A percentile compares a stretch with the other conserved stretches of the same genome.
phyloP scores from a whole-genome alignment of 2,797 vertebrate species.

The Arrhamphus sclerolepis region DNA sequence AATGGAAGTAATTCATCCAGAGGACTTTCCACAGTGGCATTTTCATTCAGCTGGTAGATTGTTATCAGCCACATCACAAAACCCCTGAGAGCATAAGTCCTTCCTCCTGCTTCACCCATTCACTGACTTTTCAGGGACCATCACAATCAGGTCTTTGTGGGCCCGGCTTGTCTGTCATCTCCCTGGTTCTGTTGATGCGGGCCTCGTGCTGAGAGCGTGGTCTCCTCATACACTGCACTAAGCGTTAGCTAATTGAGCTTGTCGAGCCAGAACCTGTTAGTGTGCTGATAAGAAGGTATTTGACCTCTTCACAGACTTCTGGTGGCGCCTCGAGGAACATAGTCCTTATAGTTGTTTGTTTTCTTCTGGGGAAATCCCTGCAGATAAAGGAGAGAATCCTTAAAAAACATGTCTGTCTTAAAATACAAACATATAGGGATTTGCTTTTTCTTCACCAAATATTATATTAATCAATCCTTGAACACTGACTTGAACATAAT shows the following conservation, averaged over 20 bases:
- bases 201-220: conserved; percentile 72
- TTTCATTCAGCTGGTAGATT: conserved; percentile 55
- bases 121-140: conserved; percentile 52
- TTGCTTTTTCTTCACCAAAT: conserved; percentile 1
- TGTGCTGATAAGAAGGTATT: conserved; percentile 81
- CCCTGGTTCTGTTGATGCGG: conserved; percentile 78
- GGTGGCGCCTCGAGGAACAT: conserved; percentile 27
- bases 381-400: background rate
- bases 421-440: background rate
- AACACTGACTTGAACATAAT: too few species aligned
- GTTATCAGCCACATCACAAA: conserved; percentile 61
- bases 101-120: conserved; percentile 54
- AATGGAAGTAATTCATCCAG: conserved; percentile 42
- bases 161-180: conserved; percentile 74
- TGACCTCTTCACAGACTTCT: conserved; percentile 61
- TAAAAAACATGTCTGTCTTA: background rate
- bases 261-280: conserved; percentile 77
- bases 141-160: conserved; percentile 79
- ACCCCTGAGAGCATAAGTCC: conserved; percentile 61
- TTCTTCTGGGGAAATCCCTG: conserved; percentile 3
- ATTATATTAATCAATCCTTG: background rate
- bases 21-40: conserved; percentile 43
- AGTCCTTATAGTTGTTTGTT: conserved; percentile 24
- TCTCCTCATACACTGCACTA: conserved; percentile 66
- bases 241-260: conserved; percentile 82